Evolutionary conservation across 2,888 invertebrate species (phyloP), one percentile per base, ranked within the genome.

Genomic region (Psylliodes chrysocephalus): DNA sequence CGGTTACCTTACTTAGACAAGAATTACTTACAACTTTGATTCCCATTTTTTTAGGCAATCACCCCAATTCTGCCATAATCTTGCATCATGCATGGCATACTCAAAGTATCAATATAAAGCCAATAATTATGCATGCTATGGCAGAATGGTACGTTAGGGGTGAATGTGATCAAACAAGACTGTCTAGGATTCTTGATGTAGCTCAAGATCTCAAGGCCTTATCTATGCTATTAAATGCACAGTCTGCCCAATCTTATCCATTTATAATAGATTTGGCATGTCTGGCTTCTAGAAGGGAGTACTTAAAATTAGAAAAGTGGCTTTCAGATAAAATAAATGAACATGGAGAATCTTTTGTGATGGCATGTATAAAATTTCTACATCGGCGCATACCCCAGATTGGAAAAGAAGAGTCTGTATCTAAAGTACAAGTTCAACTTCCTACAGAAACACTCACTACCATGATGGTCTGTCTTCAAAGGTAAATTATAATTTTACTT

Each of bases 201-300:
- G 97, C 98, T 0, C 98, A 98, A 82, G 98, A 98, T 82, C 84
- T 93, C 4, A 92, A 95, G 84, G 97, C 98, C 0, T 83, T 99
- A 12, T 95, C 96, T 0, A 88, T 94, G 78, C 85, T 99, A 56
- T 84, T 99, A 44, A 97, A 96, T 81, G 92, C 93, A 0, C 93
- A 94, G 71, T 77, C 75, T 80, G 91, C 93, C 0, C 82, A 82
- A 63, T 93, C 94, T 0, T 94, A 95, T 81, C 89, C 93, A n/a
- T 99, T 99, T 82, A 94, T 97, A 38, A 97, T 99, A 71, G 99
- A 99, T 82, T 84, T 99, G 74, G 98, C 99, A 0, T 99, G 98
- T 81, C 84, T 99, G 67, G 99, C 99, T 0, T 98, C 98, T 0
- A 86, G 98, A 54, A 87, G 64, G 18, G 99, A 98, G 81, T 99